Conservation (phyloP, 2,888 invertebrate genomes). For the Mechanitis mazaeus region DNA sequence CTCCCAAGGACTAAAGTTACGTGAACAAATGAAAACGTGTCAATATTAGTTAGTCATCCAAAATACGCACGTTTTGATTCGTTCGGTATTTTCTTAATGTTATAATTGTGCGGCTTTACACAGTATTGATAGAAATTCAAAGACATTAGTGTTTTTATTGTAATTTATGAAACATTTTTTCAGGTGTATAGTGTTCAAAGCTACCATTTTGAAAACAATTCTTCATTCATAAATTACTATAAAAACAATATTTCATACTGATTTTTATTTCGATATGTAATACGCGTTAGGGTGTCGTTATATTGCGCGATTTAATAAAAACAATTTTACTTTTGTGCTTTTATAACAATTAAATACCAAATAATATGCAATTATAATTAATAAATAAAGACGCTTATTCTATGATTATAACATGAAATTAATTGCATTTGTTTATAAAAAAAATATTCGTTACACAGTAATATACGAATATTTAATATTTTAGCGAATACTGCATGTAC, state of each 20-base stretch:
- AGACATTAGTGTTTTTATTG: constrained; percentile 4
- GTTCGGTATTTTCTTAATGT: constrained; percentile 41
- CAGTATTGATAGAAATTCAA: constrained; percentile 36
- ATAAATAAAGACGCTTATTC: constrained; percentile 5
- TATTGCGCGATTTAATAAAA: constrained; percentile 19
- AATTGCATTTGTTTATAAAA: constrained; percentile 4
- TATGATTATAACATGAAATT: constrained; percentile 1
- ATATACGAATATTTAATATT: constrained; percentile 28
- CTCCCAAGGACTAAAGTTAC: constrained; percentile 39
- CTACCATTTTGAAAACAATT: neutral
- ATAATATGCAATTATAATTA: constrained; percentile 1
- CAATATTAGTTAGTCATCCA: constrained; percentile 6
- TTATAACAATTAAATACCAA: constrained; percentile 1
- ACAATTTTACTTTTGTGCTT: constrained; percentile 2
- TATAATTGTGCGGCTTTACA: constrained; percentile 63
- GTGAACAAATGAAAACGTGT: constrained; percentile 40
- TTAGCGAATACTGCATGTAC: constrained; percentile 41
- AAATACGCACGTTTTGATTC: constrained; percentile 35
- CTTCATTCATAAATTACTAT: constrained; percentile 3
- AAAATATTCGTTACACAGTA: constrained; percentile 1
- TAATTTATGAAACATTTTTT: constrained; percentile 2
- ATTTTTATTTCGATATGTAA: constrained; percentile 32
- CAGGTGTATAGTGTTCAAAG: neutral
- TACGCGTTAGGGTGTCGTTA: constrained; percentile 16
- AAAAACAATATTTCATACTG: constrained; percentile 10